Conservation (phyloP, 2,888 invertebrate species). For the Helicoverpa assulta region DNA sequence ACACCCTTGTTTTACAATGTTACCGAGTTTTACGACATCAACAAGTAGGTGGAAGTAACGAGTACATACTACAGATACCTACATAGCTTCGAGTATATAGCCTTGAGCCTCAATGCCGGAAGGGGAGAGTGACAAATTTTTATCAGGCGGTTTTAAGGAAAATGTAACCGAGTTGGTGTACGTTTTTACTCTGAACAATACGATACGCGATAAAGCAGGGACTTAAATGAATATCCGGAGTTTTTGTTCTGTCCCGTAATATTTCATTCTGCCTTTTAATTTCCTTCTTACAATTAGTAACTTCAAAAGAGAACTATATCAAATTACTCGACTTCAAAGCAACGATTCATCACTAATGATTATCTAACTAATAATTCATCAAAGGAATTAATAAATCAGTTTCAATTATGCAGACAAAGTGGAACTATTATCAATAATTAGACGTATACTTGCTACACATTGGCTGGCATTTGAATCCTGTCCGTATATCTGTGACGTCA, state of each 20-base stretch:
- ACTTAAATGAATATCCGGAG: conserved; percentile 28
- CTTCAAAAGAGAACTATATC: conserved; percentile 2
- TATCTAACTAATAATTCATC: conserved; percentile 41
- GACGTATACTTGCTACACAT: conserved; percentile 26
- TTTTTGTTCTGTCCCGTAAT: conserved; percentile 8
- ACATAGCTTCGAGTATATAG: conserved; percentile 8
- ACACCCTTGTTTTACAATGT: conserved; percentile 74
- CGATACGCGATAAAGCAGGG: conserved; percentile 23
- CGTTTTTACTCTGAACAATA: conserved; percentile 40
- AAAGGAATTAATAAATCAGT: conserved; percentile 46
- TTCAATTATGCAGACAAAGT: conserved; percentile 46
- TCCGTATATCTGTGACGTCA: conserved; percentile 7
- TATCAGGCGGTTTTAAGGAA: conserved; percentile 39
- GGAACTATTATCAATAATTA: conserved; percentile 38
- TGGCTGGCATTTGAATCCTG: conserved; percentile 31
- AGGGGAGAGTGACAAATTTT: conserved; percentile 46
- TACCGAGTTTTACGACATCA: conserved; percentile 71
- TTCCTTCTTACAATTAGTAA: not conserved
- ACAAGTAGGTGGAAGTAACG: conserved; percentile 63
- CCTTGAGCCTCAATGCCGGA: conserved; percentile 41
- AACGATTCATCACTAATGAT: conserved; percentile 19
- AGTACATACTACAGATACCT: conserved; percentile 38
- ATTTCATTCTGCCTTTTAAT: not conserved
- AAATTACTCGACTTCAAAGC: conserved; percentile 15
- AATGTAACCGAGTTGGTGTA: conserved; percentile 25